Evolutionary conservation across 1,140 invertebrate genomes (phyloP), one percentile per base, ranked within the genome.

Genomic region (Leptinotarsa lineolata): DNA sequence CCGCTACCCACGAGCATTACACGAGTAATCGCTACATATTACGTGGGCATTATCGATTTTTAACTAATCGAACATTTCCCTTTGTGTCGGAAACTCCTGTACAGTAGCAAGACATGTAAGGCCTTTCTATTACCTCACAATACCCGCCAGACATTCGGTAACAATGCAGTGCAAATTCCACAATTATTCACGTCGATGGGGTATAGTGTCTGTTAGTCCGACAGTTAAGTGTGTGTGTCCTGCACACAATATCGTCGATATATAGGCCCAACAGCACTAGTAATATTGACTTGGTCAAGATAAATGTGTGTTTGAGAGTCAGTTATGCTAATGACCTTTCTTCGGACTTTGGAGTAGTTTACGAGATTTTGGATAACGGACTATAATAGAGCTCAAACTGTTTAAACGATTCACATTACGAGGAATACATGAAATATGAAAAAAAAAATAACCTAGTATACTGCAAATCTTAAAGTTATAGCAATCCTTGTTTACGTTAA

Each of bases 11-110:
- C 4, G 0, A 4, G 48, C n/a, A 18, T 54, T 16, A 13, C 48
- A 54, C 6, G 48, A 16, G 48, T 54, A 16, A 54, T 16, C 48
- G 48, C 48, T 54, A 54, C 48, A 18, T 54, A 54, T 54, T 54
- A 54, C n/a, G 48, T 54, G 48, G 48, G 48, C 48, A 54, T 54
- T 54, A 54, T 54, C 48, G 48, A 54, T 54, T 54, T 54, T 54
- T 18, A 15, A 18, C 48, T 54, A 54, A 54, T 54, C 48, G 48
- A 54, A 54, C 15, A 18, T n/a, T 54, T 54, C 6, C 48, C 48
- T 54, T 54, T 54, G 48, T 54, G 6, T 18, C 48, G 30, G 48
- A 54, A 18, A 54, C 48, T 54, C 48, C 48, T 15, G 48, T 54
- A 54, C 48, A 54, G 48, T 54, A 54, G 48, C 48, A 54, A 18